Evolutionary conservation across 1,140 invertebrate genomes (phyloP), one percentile per base, ranked within the genome.

Genomic region (Scaptomyza pallida): DNA sequence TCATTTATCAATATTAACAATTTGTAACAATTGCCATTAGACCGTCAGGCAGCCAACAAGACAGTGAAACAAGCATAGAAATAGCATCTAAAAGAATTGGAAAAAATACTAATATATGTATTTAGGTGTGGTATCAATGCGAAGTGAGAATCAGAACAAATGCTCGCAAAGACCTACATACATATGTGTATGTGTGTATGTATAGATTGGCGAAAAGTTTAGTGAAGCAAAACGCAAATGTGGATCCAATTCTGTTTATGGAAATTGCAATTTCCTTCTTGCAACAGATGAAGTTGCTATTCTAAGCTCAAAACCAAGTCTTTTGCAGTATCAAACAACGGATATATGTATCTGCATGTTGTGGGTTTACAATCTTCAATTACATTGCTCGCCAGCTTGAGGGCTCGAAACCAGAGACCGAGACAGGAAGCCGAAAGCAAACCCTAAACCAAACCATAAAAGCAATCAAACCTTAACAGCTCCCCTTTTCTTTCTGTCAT

Each of bases 211-310:
- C 17, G 33, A 44, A 30, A 40, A 59, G 60, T 64, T 56, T 43
- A 70, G 23, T 70, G 60, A 70, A 56, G 44, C 51, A 70, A 15
- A 56, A 41, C 50, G 23, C 26, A 47, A 50, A 52, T 52, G 23
- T 43, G 60, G 60, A 23, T 43, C 13, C 47, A 17, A 60, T 68
- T 68, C 45, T 54, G 54, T 56, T 44, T 74, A 65, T 73, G 80
- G 80, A 69, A 85, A 75, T 80, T 65, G 63, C 60, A 83, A 83
- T 83, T 85, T 86, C 77, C 80, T 76, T 54, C 10, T 41, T 35
- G 21, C 43, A 37, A 33, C 33, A 51, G 48, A 41, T 61, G 56
- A 50, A 43, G 43, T 56, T 78, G 37, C 48, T 61, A 54, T 33
- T 37, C 44, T 44, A 8, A 56, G 50, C 26, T 48, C 37, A 57